phyloP scores from a whole-genome alignment of 2,113 vertebrate species.

The Lophochroa leadbeateri region DNA sequence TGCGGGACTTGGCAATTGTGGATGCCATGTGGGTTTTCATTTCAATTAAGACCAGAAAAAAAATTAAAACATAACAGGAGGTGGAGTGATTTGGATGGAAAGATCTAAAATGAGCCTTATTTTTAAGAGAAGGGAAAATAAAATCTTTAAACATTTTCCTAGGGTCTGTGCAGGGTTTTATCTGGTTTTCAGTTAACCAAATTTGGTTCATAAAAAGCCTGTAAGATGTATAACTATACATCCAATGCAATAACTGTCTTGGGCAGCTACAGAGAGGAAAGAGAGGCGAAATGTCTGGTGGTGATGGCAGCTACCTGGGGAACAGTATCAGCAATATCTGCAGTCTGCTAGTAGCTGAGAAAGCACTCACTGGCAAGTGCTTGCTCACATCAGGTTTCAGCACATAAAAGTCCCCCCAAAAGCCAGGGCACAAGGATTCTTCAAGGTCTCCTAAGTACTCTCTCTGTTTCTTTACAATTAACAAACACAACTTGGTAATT shows the following conservation, averaged over 20 bases:
- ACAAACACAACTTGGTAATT: background rate
- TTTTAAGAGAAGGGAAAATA: background rate
- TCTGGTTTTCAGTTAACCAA: background rate
- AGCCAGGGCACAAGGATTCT: background rate
- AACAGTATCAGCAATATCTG: background rate
- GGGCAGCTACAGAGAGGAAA: background rate
- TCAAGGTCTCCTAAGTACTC: background rate
- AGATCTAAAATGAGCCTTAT: background rate
- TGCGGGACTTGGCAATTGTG: background rate
- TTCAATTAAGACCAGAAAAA: background rate
- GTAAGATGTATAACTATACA: background rate
- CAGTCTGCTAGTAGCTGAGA: background rate
- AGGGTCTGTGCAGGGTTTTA: background rate
- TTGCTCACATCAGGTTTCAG: background rate
- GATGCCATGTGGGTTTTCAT: background rate
- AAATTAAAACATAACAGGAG: background rate
- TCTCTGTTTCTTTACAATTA: background rate
- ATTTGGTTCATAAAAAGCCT: background rate
- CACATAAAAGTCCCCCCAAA: background rate
- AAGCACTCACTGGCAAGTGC: background rate
- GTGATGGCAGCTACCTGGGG: background rate
- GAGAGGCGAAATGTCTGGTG: background rate
- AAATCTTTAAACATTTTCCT: background rate
- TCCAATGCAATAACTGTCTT: background rate
- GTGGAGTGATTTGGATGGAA: background rate